A percentile compares a stretch with the other conserved stretches of the same genome.
Evolutionary conservation across 2,113 vertebrate genomes (phyloP).

Genomic region (Alces alces): DNA sequence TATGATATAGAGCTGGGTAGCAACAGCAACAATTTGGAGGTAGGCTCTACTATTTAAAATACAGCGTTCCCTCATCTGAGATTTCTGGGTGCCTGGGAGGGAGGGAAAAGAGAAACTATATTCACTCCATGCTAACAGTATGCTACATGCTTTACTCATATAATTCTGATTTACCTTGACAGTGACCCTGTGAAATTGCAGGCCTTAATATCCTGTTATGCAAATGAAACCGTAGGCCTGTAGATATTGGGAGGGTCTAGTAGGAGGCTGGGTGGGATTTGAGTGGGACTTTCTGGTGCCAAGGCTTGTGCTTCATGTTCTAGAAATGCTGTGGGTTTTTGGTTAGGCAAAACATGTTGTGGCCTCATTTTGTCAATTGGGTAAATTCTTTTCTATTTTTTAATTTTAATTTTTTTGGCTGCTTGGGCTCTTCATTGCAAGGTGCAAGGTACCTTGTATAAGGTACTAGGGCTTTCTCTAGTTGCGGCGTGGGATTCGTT

Average conservation of each 20-base stretch:
- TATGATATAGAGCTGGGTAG: neutral
- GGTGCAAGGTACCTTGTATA: no score
- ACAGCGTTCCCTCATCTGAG: neutral
- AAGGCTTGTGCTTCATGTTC: neutral
- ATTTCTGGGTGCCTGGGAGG: neutral
- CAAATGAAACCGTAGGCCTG: neutral
- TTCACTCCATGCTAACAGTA: neutral
- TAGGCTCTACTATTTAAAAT: neutral
- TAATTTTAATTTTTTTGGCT: neutral
- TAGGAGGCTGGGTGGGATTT: neutral
- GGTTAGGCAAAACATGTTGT: neutral
- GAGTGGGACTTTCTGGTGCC: neutral
- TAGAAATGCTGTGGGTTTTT: neutral
- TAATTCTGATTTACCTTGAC: neutral
- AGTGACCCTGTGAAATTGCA: neutral
- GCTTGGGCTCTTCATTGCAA: neutral
- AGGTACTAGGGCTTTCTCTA: neutral
- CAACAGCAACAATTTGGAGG: neutral
- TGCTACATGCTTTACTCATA: neutral
- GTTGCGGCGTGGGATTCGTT: fast-evolving
- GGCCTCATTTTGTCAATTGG: neutral
- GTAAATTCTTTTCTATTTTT: neutral
- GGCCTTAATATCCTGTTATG: neutral
- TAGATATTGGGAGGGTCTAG: no score
- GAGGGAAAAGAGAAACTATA: neutral